These are phyloP conservation scores for Plebejus melissa DNA, from an alignment of 2,888 invertebrate species.

Conservation along the genomic window DNA sequence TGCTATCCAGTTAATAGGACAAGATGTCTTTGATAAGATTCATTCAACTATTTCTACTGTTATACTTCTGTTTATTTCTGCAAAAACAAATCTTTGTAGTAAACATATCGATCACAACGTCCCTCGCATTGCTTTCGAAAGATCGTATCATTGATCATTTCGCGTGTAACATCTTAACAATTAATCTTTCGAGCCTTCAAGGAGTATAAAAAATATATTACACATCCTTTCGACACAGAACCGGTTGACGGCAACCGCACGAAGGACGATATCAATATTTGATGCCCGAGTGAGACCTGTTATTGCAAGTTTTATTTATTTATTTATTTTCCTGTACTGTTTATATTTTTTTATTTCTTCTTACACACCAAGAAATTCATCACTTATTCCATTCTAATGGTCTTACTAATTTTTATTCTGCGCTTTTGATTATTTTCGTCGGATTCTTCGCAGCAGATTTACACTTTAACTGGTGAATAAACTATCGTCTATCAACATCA, in stretches of 20 bases:
- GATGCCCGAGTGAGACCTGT: slow-evolving; percentile 9
- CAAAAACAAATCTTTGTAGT: neutral
- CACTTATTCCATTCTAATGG: neutral
- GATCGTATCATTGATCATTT: slow-evolving; percentile 13
- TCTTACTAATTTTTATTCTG: neutral
- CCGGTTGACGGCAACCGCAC: slow-evolving; percentile 13
- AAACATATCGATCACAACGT: neutral
- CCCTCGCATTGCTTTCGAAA: neutral
- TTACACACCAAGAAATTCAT: too few relatives aligned
- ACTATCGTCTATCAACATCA: neutral
- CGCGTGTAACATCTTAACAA: slow-evolving; percentile 5
- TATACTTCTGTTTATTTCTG: neutral
- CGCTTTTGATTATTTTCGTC: neutral
- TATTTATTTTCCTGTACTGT: too few relatives aligned
- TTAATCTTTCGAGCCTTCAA: slow-evolving; percentile 6
- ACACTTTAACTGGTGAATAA: neutral
- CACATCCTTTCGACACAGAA: slow-evolving; percentile 24
- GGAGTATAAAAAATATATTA: slow-evolving; percentile 19
- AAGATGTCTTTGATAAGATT: neutral
- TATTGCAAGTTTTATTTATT: slow-evolving; percentile 7
- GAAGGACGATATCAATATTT: slow-evolving; percentile 18
- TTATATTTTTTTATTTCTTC: too few relatives aligned
- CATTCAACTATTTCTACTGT: neutral
- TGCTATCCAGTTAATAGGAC: neutral
- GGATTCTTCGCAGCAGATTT: neutral